A percentile compares a stretch with the other conserved stretches of the same genome.
These are phyloP conservation scores for Tetrax tetrax DNA, from an alignment of 2,113 vertebrate genomes.

Conservation along the genomic window DNA sequence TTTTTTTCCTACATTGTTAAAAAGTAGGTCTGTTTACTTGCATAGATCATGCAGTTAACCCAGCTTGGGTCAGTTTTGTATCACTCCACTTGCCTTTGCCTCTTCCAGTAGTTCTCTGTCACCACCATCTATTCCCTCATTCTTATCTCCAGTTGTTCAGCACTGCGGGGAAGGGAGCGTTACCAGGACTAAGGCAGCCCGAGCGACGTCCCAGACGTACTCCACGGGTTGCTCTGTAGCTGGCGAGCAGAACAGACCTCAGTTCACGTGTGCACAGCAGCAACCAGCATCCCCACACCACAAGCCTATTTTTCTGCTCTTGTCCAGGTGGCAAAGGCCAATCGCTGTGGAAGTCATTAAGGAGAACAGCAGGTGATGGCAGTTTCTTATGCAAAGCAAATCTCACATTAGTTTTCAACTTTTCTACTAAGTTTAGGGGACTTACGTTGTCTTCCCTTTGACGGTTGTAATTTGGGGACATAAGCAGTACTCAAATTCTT, in stretches of 20 bases:
- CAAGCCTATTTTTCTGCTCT: background rate
- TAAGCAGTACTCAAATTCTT: background rate
- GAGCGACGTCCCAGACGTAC: background rate
- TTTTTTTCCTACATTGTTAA: background rate
- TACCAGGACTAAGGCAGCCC: background rate
- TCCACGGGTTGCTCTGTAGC: background rate
- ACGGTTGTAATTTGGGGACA: background rate
- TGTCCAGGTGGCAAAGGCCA: background rate
- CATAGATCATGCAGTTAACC: background rate
- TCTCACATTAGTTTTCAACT: background rate
- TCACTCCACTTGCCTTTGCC: background rate
- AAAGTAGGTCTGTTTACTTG: background rate
- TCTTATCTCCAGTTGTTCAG: background rate
- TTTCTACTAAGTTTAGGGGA: background rate
- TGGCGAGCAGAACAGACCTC: background rate
- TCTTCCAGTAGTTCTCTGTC: background rate
- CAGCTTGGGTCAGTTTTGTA: background rate
- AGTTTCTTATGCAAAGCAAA: background rate
- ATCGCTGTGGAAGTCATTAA: background rate
- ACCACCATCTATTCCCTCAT: background rate
- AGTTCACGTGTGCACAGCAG: background rate
- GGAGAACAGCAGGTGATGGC: background rate
- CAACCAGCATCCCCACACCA: background rate
- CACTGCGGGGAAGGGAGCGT: background rate
- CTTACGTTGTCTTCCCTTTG: background rate